Conservation (phyloP, 2,797 vertebrate genomes). For the Apodemus agrarius region DNA sequence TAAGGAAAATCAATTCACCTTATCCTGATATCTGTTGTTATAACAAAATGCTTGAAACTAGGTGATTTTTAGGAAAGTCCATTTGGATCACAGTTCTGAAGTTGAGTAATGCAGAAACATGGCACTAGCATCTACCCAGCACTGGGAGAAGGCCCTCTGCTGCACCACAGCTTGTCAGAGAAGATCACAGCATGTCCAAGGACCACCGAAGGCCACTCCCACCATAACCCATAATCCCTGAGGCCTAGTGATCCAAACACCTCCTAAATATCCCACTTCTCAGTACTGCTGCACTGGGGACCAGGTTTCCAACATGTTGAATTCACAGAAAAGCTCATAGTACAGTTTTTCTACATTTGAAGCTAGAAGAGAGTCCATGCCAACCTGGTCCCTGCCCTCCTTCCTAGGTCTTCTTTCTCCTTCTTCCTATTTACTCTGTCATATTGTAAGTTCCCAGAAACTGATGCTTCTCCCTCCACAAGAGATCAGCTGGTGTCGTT, state of each 20-base stretch:
- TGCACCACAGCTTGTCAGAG: neutral
- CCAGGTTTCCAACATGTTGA: neutral
- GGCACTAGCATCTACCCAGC: neutral
- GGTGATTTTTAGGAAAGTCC: neutral
- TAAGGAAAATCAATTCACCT: neutral
- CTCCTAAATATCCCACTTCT: neutral
- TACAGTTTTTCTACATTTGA: neutral
- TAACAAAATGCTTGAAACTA: neutral
- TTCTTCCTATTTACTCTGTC: neutral
- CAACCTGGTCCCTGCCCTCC: neutral
- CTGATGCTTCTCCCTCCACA: neutral
- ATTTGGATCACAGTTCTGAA: neutral
- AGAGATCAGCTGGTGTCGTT: neutral
- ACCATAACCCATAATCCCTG: neutral
- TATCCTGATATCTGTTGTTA: neutral
- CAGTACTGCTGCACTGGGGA: too few species aligned
- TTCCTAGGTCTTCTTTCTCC: neutral
- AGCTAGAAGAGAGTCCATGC: neutral
- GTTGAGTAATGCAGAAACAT: neutral
- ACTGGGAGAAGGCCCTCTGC: neutral
- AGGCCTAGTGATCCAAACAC: neutral
- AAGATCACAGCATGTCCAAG: neutral
- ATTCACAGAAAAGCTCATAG: neutral
- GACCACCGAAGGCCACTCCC: neutral
- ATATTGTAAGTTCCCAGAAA: conserved; percentile 2